Evolutionary conservation across 2,888 invertebrate genomes (phyloP), one percentile per base, ranked within the genome.

Genomic region (Netelia fuscicornis): DNA sequence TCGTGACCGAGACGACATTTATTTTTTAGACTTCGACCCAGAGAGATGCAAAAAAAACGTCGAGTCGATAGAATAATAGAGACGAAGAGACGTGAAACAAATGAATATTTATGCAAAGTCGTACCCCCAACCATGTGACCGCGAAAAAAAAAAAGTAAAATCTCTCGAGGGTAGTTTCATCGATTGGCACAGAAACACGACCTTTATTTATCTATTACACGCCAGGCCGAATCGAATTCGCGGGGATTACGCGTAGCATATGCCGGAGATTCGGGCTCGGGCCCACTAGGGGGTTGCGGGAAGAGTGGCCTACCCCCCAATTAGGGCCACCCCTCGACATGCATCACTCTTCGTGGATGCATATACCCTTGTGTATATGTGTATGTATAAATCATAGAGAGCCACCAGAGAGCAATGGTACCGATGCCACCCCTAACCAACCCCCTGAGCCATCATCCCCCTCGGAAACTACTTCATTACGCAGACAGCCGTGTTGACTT

Each of bases 401-500:
- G 67, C 25, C 67, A 81, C 70, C 82, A 71, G 71, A 20, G 56
- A 85, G 82, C 70, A 70, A 74, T 25, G 60, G 64, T 72, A 84
- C 70, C 52, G 64, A 67, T 78, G 60, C 70, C 70, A 60, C 79
- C 65, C 70, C 65, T 54, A 60, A 64, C 67, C 65, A 48, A 62
- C 62, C 86, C 84, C 87, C 86, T 84, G 80, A 85, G 84, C 89
- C 42, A 68, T 87, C 89, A 86, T 91, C 91, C 37, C 93, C 92
- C 91, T 90, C 89, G 88, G 88, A 93, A 93, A 93, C 93, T 93
- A 93, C 93, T 93, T 93, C 93, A 93, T 93, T 93, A 93, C 93
- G 93, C 93, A 92, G 93, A 93, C 93, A 93, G 91, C 93, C 93
- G 93, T 93, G 93, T 93, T 93, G 93, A 93, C 93, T 93, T 93